These are phyloP conservation scores for Ennomos quercinarius DNA, from an alignment of 2,888 invertebrate genomes.

Conservation along the genomic window DNA sequence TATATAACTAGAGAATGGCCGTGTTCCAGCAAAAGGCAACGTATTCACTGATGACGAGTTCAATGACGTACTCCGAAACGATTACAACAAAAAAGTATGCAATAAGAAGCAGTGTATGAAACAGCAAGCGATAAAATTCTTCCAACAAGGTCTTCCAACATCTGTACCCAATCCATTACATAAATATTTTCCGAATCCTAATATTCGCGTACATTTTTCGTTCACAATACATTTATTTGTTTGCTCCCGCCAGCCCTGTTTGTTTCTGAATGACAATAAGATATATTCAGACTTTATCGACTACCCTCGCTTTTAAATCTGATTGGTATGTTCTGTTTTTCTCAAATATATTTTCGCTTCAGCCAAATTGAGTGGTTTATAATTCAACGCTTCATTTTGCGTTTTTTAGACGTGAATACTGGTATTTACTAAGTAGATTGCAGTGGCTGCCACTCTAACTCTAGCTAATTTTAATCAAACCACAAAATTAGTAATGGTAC, in stretches of 20 bases:
- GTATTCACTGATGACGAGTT: too few species aligned
- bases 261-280: constrained; percentile 53
- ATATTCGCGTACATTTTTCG: constrained; percentile 8
- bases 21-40: too few species aligned
- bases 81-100: too few species aligned
- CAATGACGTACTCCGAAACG: too few species aligned
- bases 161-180: constrained; percentile 20
- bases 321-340: constrained; percentile 56
- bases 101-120: too few species aligned
- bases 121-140: too few species aligned
- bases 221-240: constrained; percentile 15
- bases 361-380: constrained; percentile 39
- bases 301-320: constrained; percentile 58
- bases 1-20: too few species aligned
- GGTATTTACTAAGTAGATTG: neutral
- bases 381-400: constrained; percentile 32
- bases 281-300: constrained; percentile 52
- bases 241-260: constrained; percentile 27
- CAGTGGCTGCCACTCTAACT: too few species aligned
- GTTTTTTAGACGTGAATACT: neutral
- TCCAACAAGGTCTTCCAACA: constrained; percentile 1
- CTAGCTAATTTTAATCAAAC: too few species aligned
- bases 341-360: constrained; percentile 29
- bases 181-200: constrained; percentile 13
- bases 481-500: too few species aligned